These are phyloP conservation scores for Esox lucius DNA, from an alignment of 2,797 vertebrate genomes.

Conservation along the genomic window DNA sequence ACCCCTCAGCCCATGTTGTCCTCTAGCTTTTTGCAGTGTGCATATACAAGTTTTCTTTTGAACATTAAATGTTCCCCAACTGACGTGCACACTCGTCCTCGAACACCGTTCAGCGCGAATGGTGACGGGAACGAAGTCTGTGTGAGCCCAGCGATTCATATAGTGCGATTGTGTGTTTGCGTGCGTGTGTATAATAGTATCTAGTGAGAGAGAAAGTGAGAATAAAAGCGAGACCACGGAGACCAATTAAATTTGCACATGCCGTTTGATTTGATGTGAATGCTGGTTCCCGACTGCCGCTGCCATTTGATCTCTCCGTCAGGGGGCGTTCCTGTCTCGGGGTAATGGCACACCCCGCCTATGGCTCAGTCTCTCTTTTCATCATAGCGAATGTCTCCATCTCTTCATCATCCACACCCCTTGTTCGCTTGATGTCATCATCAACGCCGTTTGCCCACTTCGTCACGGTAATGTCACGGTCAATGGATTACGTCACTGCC, in stretches of 20 bases:
- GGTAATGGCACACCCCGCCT: constrained; percentile 17
- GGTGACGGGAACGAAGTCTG: constrained; percentile 5
- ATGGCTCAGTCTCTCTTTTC: constrained; percentile 24
- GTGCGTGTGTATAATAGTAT: constrained; percentile 6
- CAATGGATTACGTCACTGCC: constrained; percentile 18
- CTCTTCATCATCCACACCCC: constrained; percentile 10
- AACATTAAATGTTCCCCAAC: constrained; percentile 4
- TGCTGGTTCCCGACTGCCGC: constrained; percentile 31
- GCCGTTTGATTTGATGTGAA: constrained; percentile 51
- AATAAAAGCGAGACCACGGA: constrained; percentile 37
- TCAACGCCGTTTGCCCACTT: constrained; percentile 33
- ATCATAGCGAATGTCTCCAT: constrained; percentile 17
- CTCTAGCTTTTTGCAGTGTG: constrained; percentile 14
- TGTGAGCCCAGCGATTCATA: neutral
- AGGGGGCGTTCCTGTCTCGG: constrained; percentile 51
- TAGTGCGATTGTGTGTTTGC: constrained; percentile 26
- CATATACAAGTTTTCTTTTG: constrained; percentile 22
- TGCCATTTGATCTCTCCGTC: constrained; percentile 50
- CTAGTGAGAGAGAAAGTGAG: constrained; percentile 14
- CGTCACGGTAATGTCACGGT: neutral
- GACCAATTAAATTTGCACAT: constrained; percentile 60
- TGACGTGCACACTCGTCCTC: constrained; percentile 25
- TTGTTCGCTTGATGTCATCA: constrained; percentile 12
- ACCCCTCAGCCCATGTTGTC: neutral
- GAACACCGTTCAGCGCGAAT: neutral